Percentiles rank a stretch among this genome's conserved stretches.
These are phyloP conservation scores for Diuraphis noxia DNA, from an alignment of 1,140 invertebrate species.

Conservation along the genomic window DNA sequence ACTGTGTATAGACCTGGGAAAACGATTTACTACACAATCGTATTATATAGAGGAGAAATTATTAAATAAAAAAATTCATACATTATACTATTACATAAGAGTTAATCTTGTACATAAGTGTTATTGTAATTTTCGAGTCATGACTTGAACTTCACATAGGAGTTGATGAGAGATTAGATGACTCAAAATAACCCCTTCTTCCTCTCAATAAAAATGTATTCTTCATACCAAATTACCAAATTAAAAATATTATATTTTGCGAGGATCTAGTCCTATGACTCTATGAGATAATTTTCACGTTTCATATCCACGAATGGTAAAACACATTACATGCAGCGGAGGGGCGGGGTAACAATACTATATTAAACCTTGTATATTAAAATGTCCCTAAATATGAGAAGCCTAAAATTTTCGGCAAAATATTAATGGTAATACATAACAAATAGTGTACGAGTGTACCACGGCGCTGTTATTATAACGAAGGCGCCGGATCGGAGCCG, in stretches of 20 bases:
- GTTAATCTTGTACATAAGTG: too few relatives aligned
- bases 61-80: neutral
- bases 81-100: too few relatives aligned
- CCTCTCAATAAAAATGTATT: neutral
- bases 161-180: too few relatives aligned
- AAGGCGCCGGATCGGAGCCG: constrained; percentile 23
- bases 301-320: neutral
- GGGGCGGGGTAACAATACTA: neutral
- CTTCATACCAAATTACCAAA: neutral
- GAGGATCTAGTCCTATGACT: too few relatives aligned
- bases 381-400: neutral
- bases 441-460: neutral
- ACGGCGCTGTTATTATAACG: constrained; percentile 14
- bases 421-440: neutral
- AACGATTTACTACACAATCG: neutral
- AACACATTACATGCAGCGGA: neutral
- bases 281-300: neutral
- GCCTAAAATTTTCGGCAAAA: neutral
- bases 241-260: too few relatives aligned
- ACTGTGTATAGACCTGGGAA: neutral
- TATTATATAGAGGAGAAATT: neutral
- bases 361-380: neutral
- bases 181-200: too few relatives aligned
- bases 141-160: too few relatives aligned
- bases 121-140: too few relatives aligned